Conservation (phyloP, 2,888 invertebrate species). For the Danaus chrysippus region DNA sequence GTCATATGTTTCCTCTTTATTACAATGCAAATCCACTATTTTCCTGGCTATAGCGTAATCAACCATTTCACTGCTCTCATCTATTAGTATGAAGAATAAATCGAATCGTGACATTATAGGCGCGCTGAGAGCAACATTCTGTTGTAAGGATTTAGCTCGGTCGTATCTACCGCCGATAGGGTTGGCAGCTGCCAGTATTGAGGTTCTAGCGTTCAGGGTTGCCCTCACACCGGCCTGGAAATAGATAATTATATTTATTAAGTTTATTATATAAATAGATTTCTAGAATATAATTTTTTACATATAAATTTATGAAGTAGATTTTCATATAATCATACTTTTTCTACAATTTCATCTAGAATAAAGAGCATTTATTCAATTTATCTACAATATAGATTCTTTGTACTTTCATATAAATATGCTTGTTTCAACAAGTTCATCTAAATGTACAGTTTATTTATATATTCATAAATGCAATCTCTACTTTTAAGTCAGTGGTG, state of each 20-base stretch:
- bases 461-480: too few species aligned
- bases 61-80: constrained; percentile 91
- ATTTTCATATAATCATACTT: neutral
- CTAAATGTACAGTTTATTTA: too few species aligned
- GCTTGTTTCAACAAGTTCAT: too few species aligned
- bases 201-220: constrained; percentile 97
- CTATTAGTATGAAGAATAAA: constrained; percentile 97
- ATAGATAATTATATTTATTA: neutral
- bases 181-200: constrained; percentile 98
- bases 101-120: constrained; percentile 99
- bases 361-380: too few species aligned
- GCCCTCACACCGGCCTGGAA: constrained; percentile 95
- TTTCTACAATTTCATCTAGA: neutral
- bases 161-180: constrained; percentile 99
- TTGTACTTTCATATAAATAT: too few species aligned
- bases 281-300: too few species aligned
- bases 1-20: constrained; percentile 88
- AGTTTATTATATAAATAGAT: too few species aligned
- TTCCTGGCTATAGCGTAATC: constrained; percentile 98
- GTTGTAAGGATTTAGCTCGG: constrained; percentile 93
- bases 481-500: too few species aligned
- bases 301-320: neutral
- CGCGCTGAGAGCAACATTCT: constrained; percentile 95
- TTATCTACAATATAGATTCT: too few species aligned
- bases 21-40: constrained; percentile 96